Evolutionary conservation across 1,140 invertebrate genomes (phyloP).

Genomic region (Meloidogyne exigua): DNA sequence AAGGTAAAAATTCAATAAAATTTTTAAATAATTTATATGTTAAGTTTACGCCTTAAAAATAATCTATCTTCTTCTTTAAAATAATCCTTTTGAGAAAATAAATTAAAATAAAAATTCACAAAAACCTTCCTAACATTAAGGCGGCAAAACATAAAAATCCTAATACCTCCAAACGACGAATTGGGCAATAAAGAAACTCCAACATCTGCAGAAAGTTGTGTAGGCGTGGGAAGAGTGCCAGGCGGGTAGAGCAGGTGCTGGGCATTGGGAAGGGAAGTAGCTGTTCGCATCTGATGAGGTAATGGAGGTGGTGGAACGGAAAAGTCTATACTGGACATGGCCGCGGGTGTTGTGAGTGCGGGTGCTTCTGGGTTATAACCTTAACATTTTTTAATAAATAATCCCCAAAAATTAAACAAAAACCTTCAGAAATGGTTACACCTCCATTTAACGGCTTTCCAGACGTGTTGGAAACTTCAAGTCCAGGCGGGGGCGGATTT

Average conservation of each 20-base stretch:
- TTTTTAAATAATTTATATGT: too few relatives aligned
- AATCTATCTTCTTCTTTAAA: too few relatives aligned
- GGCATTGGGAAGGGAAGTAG: neutral
- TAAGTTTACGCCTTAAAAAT: too few relatives aligned
- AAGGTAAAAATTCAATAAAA: too few relatives aligned
- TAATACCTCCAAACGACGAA: neutral
- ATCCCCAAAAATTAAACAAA: neutral
- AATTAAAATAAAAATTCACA: too few relatives aligned
- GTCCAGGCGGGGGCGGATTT: slow-evolving; percentile 44
- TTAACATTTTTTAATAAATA: neutral
- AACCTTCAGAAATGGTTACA: slow-evolving; percentile 15
- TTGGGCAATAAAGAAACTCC: neutral
- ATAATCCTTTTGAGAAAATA: too few relatives aligned
- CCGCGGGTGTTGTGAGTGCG: slow-evolving; percentile 23
- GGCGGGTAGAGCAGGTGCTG: slow-evolving; percentile 16
- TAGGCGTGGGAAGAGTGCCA: neutral
- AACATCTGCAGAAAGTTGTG: neutral
- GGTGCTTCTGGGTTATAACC: slow-evolving; percentile 37
- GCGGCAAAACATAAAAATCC: neutral
- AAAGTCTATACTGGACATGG: slow-evolving; percentile 31
- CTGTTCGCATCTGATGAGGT: slow-evolving; percentile 14
- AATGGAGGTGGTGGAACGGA: slow-evolving; percentile 39
- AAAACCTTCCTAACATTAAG: too few relatives aligned
- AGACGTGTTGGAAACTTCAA: slow-evolving; percentile 19
- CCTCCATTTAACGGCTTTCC: neutral